Conservation (phyloP, 2,113 vertebrate species). For the Pelecanus crispus region DNA sequence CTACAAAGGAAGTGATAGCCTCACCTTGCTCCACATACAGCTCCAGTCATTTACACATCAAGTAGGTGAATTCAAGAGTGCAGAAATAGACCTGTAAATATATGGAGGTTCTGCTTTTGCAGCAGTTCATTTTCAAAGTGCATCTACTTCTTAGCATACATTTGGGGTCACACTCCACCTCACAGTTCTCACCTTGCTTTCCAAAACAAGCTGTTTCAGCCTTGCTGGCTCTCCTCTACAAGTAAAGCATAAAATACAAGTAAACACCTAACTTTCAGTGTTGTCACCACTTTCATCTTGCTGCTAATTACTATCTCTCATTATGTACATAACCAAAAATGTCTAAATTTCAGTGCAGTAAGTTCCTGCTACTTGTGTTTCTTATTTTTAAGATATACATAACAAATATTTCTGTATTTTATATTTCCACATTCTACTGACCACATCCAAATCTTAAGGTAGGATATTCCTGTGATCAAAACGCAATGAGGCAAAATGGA, state of each 20-base stretch:
- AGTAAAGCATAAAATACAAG: background rate
- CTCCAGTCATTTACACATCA: background rate
- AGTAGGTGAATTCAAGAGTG: background rate
- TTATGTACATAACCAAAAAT: background rate
- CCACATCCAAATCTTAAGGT: background rate
- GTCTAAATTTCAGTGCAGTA: background rate
- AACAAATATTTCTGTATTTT: background rate
- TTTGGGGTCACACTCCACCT: background rate
- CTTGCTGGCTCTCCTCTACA: background rate
- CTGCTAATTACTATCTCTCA: background rate
- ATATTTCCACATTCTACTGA: background rate
- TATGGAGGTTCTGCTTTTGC: background rate
- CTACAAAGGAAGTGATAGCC: background rate
- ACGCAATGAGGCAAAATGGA: background rate
- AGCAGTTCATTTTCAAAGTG: background rate
- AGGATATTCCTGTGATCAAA: background rate
- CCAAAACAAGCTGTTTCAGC: background rate
- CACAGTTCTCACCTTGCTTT: background rate
- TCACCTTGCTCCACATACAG: background rate
- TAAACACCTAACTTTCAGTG: background rate
- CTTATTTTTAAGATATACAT: background rate
- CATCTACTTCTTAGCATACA: background rate
- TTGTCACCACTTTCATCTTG: background rate
- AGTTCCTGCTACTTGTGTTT: background rate
- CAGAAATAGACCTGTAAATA: slow-evolving; percentile 12